Percentiles rank a stretch among this genome's conserved stretches.
Evolutionary conservation across 2,797 vertebrate species (phyloP).

Genomic region (Megaceryle alcyon): DNA sequence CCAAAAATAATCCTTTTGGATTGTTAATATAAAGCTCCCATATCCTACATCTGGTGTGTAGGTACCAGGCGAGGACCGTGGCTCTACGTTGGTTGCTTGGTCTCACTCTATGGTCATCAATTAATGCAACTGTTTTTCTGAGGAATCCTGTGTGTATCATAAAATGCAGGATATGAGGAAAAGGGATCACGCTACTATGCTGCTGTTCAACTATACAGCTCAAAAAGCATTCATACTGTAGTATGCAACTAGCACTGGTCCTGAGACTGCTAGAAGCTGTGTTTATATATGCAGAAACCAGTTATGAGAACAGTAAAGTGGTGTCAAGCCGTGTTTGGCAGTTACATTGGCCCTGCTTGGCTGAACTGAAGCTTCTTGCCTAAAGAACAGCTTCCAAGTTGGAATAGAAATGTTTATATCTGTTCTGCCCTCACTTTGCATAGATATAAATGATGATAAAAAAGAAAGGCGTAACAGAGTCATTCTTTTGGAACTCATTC

Average conservation of each 20-base stretch:
- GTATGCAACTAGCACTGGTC: fast-evolving
- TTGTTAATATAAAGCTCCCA: neutral
- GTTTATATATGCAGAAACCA: neutral
- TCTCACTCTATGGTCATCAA: neutral
- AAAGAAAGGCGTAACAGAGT: neutral
- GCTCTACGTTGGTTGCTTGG: fast-evolving
- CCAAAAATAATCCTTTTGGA: neutral
- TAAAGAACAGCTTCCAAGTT: neutral
- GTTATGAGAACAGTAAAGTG: neutral
- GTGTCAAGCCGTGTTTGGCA: neutral
- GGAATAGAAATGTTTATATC: neutral
- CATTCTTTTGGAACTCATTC: fast-evolving
- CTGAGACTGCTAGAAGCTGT: neutral
- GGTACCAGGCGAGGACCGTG: neutral
- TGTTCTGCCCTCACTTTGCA: neutral
- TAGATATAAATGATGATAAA: neutral
- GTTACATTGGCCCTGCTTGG: neutral
- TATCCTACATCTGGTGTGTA: too few species aligned
- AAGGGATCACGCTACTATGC: neutral
- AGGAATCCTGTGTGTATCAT: neutral
- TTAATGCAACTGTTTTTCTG: neutral
- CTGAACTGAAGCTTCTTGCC: neutral
- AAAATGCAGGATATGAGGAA: neutral
- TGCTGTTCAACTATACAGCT: neutral
- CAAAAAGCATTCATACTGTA: neutral